A percentile compares a stretch with the other conserved stretches of the same genome.
Conservation (phyloP, 2,797 vertebrate species). For the Macroramphosus scolopax region DNA sequence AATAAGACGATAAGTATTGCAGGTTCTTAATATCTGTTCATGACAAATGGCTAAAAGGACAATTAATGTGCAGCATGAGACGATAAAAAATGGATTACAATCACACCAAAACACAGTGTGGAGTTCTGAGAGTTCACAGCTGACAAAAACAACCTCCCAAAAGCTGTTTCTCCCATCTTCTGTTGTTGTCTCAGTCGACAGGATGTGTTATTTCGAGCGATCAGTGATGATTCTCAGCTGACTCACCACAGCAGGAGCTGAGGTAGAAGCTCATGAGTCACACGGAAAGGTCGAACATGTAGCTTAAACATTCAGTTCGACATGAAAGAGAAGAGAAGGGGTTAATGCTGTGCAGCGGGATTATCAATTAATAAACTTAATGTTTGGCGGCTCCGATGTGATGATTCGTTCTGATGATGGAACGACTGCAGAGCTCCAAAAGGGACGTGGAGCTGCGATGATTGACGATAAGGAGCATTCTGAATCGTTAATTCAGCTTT, state of each 20-base stretch:
- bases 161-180: constrained; percentile 4
- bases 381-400: not conserved
- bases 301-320: constrained; percentile 14
- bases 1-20: no score
- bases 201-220: constrained; percentile 52
- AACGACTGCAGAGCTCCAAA: constrained; percentile 16
- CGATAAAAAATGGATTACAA: no score
- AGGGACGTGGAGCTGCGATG: constrained; percentile 17
- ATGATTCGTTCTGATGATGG: constrained; percentile 27
- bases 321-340: not conserved
- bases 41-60: no score
- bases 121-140: no score
- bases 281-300: constrained; percentile 52
- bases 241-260: constrained; percentile 53
- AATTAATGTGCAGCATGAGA: no score
- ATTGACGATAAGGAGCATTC: constrained; percentile 32
- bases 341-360: constrained; percentile 7
- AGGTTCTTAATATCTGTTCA: no score
- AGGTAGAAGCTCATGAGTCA: constrained; percentile 56
- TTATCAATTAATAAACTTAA: constrained; percentile 16
- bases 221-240: constrained; percentile 54
- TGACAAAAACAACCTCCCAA: constrained; percentile 9
- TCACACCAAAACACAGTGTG: not conserved
- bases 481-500: constrained; percentile 41
- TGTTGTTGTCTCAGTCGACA: constrained; percentile 36